Evolutionary conservation across 2,888 invertebrate species (phyloP).

Genomic region (Drosophila subquinaria): DNA sequence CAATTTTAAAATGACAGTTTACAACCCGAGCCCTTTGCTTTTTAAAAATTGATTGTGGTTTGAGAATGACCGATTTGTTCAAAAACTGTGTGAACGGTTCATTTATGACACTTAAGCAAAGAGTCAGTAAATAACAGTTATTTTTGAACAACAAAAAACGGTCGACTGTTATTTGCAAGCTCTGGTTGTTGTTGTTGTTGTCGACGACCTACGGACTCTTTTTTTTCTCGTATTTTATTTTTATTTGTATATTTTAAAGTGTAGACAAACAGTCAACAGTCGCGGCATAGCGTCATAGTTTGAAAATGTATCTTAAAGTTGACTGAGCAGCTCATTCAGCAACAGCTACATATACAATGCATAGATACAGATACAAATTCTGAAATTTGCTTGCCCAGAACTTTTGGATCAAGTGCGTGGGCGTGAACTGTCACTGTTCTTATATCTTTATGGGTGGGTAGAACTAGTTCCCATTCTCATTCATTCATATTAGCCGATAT

Average conservation of each 20-base stretch:
- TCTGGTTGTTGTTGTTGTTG: slow-evolving; percentile 52
- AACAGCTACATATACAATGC: slow-evolving; percentile 10
- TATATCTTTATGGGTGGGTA: slow-evolving; percentile 32
- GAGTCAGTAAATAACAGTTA: no score
- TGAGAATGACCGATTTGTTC: no score
- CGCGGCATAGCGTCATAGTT: slow-evolving; percentile 66
- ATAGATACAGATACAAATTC: slow-evolving; percentile 29
- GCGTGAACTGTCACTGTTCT: slow-evolving; percentile 21
- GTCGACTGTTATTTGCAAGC: no score
- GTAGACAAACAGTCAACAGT: slow-evolving; percentile 72
- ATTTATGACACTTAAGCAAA: no score
- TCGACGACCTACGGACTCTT: slow-evolving; percentile 73
- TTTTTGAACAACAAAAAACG: no score
- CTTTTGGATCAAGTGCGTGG: slow-evolving; percentile 42
- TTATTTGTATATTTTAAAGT: slow-evolving; percentile 25
- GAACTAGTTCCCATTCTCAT: slow-evolving; percentile 45
- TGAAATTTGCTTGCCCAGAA: slow-evolving; percentile 49
- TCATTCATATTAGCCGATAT: slow-evolving; percentile 35
- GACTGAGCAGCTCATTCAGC: slow-evolving; percentile 25
- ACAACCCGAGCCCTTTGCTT: no score
- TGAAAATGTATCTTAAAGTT: slow-evolving; percentile 51
- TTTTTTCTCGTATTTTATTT: slow-evolving; percentile 2
- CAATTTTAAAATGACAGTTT: no score
- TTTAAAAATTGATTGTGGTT: no score
- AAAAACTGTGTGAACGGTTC: no score